Evolutionary conservation across 2,113 vertebrate genomes (phyloP).

Genomic region (Phalacrocorax carbo): DNA sequence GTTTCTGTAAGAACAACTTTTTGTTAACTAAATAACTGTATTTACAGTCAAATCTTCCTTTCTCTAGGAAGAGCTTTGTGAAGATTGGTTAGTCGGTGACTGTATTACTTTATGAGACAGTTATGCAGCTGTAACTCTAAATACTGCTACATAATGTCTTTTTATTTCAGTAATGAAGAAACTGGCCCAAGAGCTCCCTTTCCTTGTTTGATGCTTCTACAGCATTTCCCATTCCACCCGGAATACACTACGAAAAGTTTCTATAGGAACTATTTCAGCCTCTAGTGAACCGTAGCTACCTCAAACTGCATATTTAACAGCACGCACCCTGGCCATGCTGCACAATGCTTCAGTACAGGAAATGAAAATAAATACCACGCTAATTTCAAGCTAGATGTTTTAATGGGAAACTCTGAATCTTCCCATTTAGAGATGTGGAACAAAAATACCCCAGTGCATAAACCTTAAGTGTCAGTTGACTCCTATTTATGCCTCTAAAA

Average conservation of each 20-base stretch:
- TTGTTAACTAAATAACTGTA: not conserved
- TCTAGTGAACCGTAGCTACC: not conserved
- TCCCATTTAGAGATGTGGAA: not conserved
- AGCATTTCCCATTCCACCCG: not conserved
- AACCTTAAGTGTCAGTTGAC: not conserved
- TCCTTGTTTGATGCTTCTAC: not conserved
- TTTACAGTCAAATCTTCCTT: not conserved
- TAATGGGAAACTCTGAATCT: not conserved
- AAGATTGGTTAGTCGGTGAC: not conserved
- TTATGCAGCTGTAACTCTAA: not conserved
- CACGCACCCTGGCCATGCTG: not conserved
- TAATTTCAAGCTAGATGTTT: not conserved
- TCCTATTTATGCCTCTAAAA: not conserved
- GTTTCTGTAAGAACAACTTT: not conserved
- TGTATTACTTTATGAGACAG: not conserved
- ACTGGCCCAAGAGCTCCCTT: not conserved
- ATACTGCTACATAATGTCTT: not conserved
- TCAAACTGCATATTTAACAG: not conserved
- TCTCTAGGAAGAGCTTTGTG: constrained; percentile 2
- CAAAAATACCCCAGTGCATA: not conserved
- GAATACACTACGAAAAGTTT: not conserved
- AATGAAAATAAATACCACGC: not conserved
- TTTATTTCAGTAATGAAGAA: not conserved
- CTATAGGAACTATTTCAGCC: not conserved
- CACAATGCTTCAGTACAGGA: not conserved